These are phyloP conservation scores for Forbesichthys papilliferus DNA, from an alignment of 2,113 vertebrate species.

Conservation along the genomic window DNA sequence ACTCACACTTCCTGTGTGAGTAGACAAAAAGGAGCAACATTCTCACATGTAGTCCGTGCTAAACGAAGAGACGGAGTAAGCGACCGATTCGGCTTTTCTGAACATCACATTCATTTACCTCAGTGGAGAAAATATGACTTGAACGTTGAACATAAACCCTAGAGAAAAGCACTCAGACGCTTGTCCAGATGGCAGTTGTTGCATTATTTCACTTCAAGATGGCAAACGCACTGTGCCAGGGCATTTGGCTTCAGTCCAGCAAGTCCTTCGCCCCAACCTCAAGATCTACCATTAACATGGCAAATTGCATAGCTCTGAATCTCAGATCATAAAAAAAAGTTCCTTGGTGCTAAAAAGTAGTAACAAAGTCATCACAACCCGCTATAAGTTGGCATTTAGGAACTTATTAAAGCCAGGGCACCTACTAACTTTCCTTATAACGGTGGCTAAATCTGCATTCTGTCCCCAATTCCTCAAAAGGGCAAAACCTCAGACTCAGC, in stretches of 20 bases:
- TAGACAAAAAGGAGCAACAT: slow-evolving; percentile 15
- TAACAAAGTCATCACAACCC: slow-evolving; percentile 53
- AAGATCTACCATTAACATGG: slow-evolving; percentile 49
- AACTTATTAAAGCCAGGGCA: slow-evolving; percentile 41
- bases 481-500: neutral
- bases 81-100: too few relatives aligned
- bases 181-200: slow-evolving; percentile 48
- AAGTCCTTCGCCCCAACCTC: slow-evolving; percentile 45
- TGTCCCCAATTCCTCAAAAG: slow-evolving; percentile 27
- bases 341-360: slow-evolving; percentile 49
- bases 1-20: slow-evolving; percentile 45
- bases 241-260: slow-evolving; percentile 55
- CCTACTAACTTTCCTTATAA: slow-evolving; percentile 36
- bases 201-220: slow-evolving; percentile 41
- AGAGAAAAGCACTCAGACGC: neutral
- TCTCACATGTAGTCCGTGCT: neutral
- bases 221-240: slow-evolving; percentile 49
- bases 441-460: slow-evolving; percentile 39
- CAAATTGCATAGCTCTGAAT: slow-evolving; percentile 64
- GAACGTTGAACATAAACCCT: neutral
- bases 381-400: slow-evolving; percentile 41
- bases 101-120: too few relatives aligned
- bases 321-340: slow-evolving; percentile 63
- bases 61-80: too few relatives aligned
- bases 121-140: slow-evolving; percentile 10